A percentile compares a stretch with the other conserved stretches of the same genome.
phyloP scores from a whole-genome alignment of 1,140 invertebrate species.

The Pemphigus obesinymphae region DNA sequence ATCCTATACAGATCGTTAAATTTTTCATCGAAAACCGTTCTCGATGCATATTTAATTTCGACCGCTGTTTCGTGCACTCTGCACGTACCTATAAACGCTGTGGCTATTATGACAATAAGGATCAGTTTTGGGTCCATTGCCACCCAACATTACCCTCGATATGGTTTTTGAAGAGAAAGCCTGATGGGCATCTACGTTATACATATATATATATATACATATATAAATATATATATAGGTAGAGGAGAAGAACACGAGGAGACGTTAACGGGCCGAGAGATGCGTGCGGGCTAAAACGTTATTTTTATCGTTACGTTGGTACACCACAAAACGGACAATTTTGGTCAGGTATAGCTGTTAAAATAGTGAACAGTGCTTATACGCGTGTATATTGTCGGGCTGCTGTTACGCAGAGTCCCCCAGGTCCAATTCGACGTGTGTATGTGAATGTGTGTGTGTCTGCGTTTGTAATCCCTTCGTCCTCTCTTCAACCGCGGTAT shows the following conservation, averaged over 20 bases:
- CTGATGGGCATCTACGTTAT: too few relatives aligned
- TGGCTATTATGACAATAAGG: too few relatives aligned
- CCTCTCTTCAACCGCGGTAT: not conserved
- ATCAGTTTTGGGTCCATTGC: too few relatives aligned
- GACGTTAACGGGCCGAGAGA: not conserved
- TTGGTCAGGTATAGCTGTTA: constrained; percentile 23
- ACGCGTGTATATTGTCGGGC: constrained; percentile 20
- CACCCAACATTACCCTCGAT: too few relatives aligned
- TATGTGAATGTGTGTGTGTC: not conserved
- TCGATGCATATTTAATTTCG: not conserved
- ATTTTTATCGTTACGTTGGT: constrained; percentile 32
- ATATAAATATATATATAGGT: too few relatives aligned
- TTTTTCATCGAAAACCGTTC: not conserved
- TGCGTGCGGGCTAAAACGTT: not conserved
- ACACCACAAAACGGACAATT: constrained; percentile 16
- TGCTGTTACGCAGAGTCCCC: not conserved
- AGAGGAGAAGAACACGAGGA: too few relatives aligned
- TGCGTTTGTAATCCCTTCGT: not conserved
- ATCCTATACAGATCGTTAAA: not conserved
- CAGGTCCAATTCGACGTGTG: constrained; percentile 7
- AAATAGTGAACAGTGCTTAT: constrained; percentile 10
- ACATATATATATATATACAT: too few relatives aligned
- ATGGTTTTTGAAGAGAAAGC: not conserved
- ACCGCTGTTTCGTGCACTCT: not conserved
- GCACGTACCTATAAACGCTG: too few relatives aligned